Evolutionary conservation across 2,113 vertebrate genomes (phyloP), one percentile per base, ranked within the genome.

Genomic region (Lamprologus speciosus): DNA sequence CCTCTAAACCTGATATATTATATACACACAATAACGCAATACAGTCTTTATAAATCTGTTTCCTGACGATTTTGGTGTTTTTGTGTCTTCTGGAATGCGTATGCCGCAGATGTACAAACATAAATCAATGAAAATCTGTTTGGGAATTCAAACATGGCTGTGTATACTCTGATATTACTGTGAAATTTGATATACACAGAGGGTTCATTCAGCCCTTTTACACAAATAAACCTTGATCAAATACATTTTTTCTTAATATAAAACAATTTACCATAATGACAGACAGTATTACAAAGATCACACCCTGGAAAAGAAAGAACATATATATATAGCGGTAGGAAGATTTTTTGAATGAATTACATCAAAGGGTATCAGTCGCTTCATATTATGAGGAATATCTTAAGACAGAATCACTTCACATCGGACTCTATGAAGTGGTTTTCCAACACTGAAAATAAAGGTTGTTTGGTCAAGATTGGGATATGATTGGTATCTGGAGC

Each of bases 1-100:
- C 37, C 54, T 81, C 14, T 37, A 90, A 92, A 91, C 55, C 40
- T 83, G 82, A 93, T 86, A 84, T 89, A 91, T 91, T 88, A 88
- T 65, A 86, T 55, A 78, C 82, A 84, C 37, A 73, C 65, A 88
- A 57, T 84, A 87, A 82, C 21, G 13, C 80, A 85, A 88, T 82
- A 33, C n/a, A 17, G 11, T 51, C 82, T 78, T 68, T 83, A n/a
- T 88, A 68, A 83, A 65, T 14, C 31, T 86, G 4, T 80, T 89
- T 89, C 85, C 85, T 86, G 51, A 63, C 47, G 35, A 89, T 89
- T 51, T 73, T 63, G 90, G 13, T 86, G 53, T 19, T 82, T 85
- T 84, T 78, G 16, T 47, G 12, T 63, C 79, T 87, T 80, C 65
- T 88, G 75, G 28, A 58, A 70, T 58, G 54, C 31, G 8, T 87